These are phyloP conservation scores for Meteorus sp. DNA, from an alignment of 1,140 invertebrate genomes.

Conservation along the genomic window DNA sequence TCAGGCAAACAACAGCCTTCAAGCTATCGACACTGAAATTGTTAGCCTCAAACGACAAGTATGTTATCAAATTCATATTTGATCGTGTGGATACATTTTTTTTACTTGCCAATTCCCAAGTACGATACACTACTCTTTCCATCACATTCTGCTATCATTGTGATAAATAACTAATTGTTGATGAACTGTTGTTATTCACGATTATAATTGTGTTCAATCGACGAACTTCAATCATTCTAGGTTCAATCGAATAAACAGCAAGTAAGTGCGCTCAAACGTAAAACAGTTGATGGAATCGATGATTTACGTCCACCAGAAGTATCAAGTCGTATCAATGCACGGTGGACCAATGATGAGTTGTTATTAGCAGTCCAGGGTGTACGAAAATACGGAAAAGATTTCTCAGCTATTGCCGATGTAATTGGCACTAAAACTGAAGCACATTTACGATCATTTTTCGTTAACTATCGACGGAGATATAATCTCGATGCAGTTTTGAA, in stretches of 20 bases:
- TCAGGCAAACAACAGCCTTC: conserved; percentile 82
- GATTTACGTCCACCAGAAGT: conserved; percentile 71
- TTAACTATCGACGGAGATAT: conserved; percentile 86
- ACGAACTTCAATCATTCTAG: too few species aligned
- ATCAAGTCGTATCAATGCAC: conserved; percentile 75
- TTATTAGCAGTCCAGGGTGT: conserved; percentile 90
- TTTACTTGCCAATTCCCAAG: conserved; percentile 28
- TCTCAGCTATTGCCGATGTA: conserved; percentile 92
- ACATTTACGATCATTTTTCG: conserved; percentile 88
- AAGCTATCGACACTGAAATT: conserved; percentile 90
- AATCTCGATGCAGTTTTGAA: conserved; percentile 87
- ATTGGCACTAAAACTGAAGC: conserved; percentile 93
- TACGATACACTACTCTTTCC: conserved; percentile 25
- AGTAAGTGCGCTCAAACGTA: conserved; percentile 80
- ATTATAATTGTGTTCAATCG: too few species aligned
- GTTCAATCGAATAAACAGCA: conserved; percentile 95
- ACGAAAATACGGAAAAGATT: conserved; percentile 93
- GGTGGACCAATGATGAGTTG: conserved; percentile 93
- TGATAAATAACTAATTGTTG: conserved; percentile 17
- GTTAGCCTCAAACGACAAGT: conserved; percentile 93
- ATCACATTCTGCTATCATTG: conserved; percentile 19
- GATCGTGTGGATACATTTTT: conserved; percentile 59
- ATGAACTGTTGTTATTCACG: too few species aligned
- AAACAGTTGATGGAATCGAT: conserved; percentile 74
- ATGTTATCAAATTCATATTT: conserved; percentile 54